Conservation (phyloP, 2,888 invertebrate species). For the Coleophora deauratella region DNA sequence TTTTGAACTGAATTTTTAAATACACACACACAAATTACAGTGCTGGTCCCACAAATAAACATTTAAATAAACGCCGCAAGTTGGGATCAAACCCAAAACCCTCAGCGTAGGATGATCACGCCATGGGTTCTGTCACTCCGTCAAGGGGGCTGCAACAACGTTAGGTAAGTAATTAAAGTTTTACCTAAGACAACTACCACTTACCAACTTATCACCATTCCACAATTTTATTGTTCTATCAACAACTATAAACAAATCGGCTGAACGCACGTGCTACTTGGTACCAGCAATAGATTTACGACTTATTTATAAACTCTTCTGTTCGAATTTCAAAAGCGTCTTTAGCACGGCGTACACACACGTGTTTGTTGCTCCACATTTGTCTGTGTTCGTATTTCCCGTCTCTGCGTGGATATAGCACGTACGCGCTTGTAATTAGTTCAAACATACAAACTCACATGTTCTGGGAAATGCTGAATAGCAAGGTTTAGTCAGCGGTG, state of each 20-base stretch:
- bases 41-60: too few relatives aligned
- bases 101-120: too few relatives aligned
- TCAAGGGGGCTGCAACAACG: too few relatives aligned
- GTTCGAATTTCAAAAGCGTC: too few relatives aligned
- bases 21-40: too few relatives aligned
- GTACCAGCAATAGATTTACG: background rate
- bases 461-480: slow-evolving; percentile 33
- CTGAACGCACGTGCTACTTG: background rate
- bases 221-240: background rate
- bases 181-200: background rate
- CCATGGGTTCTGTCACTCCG: too few relatives aligned
- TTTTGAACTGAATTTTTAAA: too few relatives aligned
- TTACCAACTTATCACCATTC: background rate
- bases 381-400: too few relatives aligned
- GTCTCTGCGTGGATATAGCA: slow-evolving; percentile 34
- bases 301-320: too few relatives aligned
- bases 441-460: slow-evolving; percentile 39
- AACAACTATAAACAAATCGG: background rate
- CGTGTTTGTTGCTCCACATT: slow-evolving; percentile 12
- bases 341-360: slow-evolving; percentile 5
- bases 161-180: too few relatives aligned
- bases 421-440: slow-evolving; percentile 37
- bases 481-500: slow-evolving; percentile 13
- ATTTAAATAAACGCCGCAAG: too few relatives aligned
- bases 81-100: slow-evolving; percentile 14